Percentiles rank a stretch among this genome's conserved stretches.
Evolutionary conservation across 1,140 invertebrate species (phyloP).

Genomic region (Brachionus sp.): DNA sequence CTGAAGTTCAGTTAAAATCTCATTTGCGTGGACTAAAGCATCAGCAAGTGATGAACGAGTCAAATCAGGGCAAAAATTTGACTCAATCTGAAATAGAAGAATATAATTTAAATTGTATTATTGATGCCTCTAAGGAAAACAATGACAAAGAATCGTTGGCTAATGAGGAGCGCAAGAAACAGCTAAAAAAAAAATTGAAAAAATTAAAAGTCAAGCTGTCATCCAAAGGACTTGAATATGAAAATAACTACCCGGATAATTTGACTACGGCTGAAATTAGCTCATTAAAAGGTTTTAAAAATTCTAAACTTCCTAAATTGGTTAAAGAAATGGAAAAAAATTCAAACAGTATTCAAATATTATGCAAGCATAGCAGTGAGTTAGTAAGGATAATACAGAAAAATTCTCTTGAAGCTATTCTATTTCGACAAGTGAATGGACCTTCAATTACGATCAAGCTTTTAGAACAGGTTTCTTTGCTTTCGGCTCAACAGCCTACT

Average conservation of each 20-base stretch:
- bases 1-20: slow-evolving; percentile 73
- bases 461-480: slow-evolving; percentile 10
- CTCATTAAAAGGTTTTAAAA: not conserved
- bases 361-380: not conserved
- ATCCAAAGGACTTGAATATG: slow-evolving; percentile 14
- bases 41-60: slow-evolving; percentile 66
- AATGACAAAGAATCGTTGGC: not conserved
- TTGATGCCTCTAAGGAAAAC: not conserved
- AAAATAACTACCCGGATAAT: not conserved
- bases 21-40: slow-evolving; percentile 72
- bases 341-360: not conserved
- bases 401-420: not conserved
- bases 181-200: not conserved
- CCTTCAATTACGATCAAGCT: not conserved
- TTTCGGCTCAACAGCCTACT: not conserved
- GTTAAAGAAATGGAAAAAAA: slow-evolving; percentile 39
- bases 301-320: not conserved
- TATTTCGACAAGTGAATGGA: slow-evolving; percentile 13
- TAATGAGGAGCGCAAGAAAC: slow-evolving; percentile 8
- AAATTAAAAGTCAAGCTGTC: not conserved
- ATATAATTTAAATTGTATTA: slow-evolving; percentile 38
- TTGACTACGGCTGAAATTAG: not conserved
- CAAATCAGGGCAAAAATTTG: slow-evolving; percentile 64
- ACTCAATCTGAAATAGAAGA: slow-evolving; percentile 66
- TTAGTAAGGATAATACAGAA: not conserved